Evolutionary conservation across 2,113 vertebrate genomes (phyloP), one percentile per base, ranked within the genome.

Genomic region (Polypterus senegalus): DNA sequence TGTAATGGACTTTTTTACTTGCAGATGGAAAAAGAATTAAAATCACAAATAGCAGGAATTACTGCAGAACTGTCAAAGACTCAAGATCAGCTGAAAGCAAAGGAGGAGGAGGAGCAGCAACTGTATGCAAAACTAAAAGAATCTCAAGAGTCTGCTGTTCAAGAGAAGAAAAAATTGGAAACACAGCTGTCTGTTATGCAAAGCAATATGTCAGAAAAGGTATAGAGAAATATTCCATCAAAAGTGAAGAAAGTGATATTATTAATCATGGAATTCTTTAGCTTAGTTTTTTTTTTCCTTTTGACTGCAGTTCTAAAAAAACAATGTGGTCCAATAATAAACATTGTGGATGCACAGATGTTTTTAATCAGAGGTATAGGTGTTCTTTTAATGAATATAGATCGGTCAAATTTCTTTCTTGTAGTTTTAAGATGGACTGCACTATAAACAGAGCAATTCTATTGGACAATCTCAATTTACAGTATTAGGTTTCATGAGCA

Each of bases 11-110:
- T 67, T 60, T 61, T 61, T 75, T 75, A 74, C 64, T 73, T 73
- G 53, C 61, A 97, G 94, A 79, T 74, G 60, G 90, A 89, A 77
- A 88, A 84, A 58, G 84, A 83, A 60, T 69, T 94, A 73, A 87
- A 84, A 9, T 59, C 70, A 52, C 87, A 91, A 71, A 70, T 94
- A 71, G 80, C 66, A 57, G 74, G 83, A 49, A 43, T 85, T 59
- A 85, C 83, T 64, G 72, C 67, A 3, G 88, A 93, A 77, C 65
- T 88, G 45, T 65, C 73, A 44, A 82, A 88, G 73, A 72, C 82
- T 63, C 87, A 89, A 66, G 75, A 78, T 67, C 61, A 69, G 4
- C 72, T 94, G 70, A 90, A 88, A 74, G 86, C 88, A 65, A 93
- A 86, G 64, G 90, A 93, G 71, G 87, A 84, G 8, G 76, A 70